Evolutionary conservation across 1,140 invertebrate genomes (phyloP), one percentile per base, ranked within the genome.

Genomic region (Neodiprion pinetum): DNA sequence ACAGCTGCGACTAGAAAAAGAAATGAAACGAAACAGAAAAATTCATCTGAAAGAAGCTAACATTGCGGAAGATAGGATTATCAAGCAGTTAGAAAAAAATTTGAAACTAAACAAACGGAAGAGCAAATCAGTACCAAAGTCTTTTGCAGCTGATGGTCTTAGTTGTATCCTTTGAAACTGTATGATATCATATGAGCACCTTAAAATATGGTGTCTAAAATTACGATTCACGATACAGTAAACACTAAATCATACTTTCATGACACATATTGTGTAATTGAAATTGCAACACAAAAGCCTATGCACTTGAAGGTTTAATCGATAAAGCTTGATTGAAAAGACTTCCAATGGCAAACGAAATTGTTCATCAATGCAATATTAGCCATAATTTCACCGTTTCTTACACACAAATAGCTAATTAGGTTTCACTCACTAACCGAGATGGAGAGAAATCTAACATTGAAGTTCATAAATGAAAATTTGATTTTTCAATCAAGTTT

Each of bases 51-150:
- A 91, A 14, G 83, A 93, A 79, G 95, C 92, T 0, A 96, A 96
- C 88, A 87, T 92, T 68, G 90, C 93, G 21, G 96, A 98, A 86
- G 96, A 98, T 74, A 91, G 90, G 79, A 89, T 92, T 67, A 96
- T 98, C 14, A 93, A 92, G 80, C 92, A 92, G 80, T 84, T 97
- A 74, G 95, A 96, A 81, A 97, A 98, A 84, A 92, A 94, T 83
- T 86, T 98, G 1, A 94, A 94, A 78, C 81, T 98, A 7, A 95
- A 96, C 74, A 96, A 95, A 80, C 90, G 90, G 68, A 95, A 94
- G 82, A 91, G 89, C 48, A 95, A 96, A 81, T 90, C 90, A 71
- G 89, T 95, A 53, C 94, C 95, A 8, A 94, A 94, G 81, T 93
- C 92, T 76, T 97, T 97, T 88, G 83, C 91, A 65, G 88, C 90